phyloP scores from a whole-genome alignment of 2,797 vertebrate genomes.

The Sebastes taczanowskii region DNA sequence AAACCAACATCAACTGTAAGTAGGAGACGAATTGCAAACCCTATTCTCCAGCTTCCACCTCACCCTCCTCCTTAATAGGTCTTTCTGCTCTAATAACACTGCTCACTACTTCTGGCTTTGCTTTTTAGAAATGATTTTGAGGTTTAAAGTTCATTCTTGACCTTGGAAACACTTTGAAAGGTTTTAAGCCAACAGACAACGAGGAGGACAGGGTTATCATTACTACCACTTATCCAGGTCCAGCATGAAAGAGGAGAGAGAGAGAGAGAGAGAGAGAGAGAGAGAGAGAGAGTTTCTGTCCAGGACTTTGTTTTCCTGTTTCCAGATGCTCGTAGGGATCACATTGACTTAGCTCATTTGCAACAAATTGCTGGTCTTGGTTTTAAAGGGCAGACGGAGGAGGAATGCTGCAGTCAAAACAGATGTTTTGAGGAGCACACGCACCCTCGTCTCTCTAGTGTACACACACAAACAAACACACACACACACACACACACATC shows the following conservation, averaged over 20 bases:
- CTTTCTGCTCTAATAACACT: neutral
- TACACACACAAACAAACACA: neutral
- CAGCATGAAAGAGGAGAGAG: neutral
- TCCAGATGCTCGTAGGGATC: constrained; percentile 49
- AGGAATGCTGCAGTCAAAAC: constrained; percentile 47
- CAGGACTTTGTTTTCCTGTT: constrained; percentile 20
- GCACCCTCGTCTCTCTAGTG: neutral
- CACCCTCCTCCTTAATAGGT: neutral
- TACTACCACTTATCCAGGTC: neutral
- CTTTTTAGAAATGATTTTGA: neutral
- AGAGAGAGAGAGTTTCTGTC: neutral
- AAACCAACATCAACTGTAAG: neutral
- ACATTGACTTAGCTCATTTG: constrained; percentile 59
- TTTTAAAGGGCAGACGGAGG: constrained; percentile 58
- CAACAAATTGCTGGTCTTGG: constrained; percentile 62
- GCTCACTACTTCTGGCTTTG: neutral
- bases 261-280: neutral
- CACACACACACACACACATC: neutral
- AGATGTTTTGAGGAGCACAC: constrained; percentile 54
- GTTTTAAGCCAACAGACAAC: neutral
- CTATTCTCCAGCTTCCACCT: neutral
- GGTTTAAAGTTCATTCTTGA: neutral
- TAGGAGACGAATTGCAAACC: neutral
- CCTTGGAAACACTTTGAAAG: neutral
- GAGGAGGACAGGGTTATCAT: neutral